phyloP scores from a whole-genome alignment of 2,113 vertebrate genomes.

The Acanthisitta chloris region DNA sequence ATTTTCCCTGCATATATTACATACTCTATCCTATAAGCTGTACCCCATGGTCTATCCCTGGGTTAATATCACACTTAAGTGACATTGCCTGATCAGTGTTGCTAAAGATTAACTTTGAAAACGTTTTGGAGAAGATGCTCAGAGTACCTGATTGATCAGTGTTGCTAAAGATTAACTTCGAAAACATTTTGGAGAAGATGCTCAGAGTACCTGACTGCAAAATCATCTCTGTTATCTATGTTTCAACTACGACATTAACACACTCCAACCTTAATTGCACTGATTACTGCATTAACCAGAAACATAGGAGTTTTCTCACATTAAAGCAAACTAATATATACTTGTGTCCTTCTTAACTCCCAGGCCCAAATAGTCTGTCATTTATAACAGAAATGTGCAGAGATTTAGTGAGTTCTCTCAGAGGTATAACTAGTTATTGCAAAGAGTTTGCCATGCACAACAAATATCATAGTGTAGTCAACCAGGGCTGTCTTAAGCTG shows the following conservation, averaged over 20 bases:
- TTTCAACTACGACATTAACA: background rate
- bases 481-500: background rate
- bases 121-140: background rate
- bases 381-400: background rate
- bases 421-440: background rate
- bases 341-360: background rate
- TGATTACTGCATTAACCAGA: background rate
- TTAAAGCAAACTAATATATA: background rate
- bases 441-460: background rate
- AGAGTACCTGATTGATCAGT: background rate
- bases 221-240: background rate
- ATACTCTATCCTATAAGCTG: background rate
- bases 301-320: background rate
- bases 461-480: background rate
- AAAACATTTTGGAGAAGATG: background rate
- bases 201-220: background rate
- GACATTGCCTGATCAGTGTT: background rate
- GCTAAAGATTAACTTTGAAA: background rate
- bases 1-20: background rate
- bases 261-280: background rate
- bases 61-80: rapidly evolving
- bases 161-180: background rate
- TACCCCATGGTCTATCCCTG: background rate
- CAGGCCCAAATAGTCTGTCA: background rate
- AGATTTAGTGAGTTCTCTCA: background rate